Base-by-base conservation (phyloP, 2,113 vertebrate species). In the Baryphthengus martii region DNA sequence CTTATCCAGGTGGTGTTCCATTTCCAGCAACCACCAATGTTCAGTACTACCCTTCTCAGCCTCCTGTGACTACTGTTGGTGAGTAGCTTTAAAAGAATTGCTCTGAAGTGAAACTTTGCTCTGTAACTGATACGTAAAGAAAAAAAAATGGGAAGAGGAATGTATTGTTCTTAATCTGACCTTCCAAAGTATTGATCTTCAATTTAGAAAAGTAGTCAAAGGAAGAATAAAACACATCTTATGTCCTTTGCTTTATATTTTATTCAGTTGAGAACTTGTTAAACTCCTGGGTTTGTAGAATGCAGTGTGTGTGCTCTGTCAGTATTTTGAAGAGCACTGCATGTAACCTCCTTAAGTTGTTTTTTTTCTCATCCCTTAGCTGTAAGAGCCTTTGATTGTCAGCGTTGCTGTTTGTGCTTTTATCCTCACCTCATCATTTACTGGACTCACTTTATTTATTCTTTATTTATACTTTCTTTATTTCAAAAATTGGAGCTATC, bases 51-150 rank as follows among this genome's bases (percentile, higher is more conserved):
- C 98, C 98, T 73, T 97, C 98, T 50, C 99, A 99, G 94, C 98
- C 98, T 95, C 98, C 99, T 68, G 99, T 98, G 88, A 98, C 99
- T 77, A 98, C 98, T 94, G 98, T 99, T 45, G 99, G 99, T 99
- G 97, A 98, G 99, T 98, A 97, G 62, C 63, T 88, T 88, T 88
- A 35, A 78, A 85, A 75, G 19, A 17, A 40, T 50, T 42, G 58
- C 29, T 78, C 29, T 75, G 17, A 72, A 90, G 23, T 42, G 29
- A 87, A 56, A 13, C 59, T 78, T 72, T 35, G 35, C 42, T 44
- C 4, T 61, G 0, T 18, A 55, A 45, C 31, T 88, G 40, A n/a
- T 45, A 9, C 0, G 1, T 71, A 71, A 70, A 52, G 25, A 75
- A 61, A 44, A 16, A 16, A 29, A 78, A 76, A 29, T 4, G 18